A percentile compares a stretch with the other conserved stretches of the same genome.
These are phyloP conservation scores for Latrodectus hesperus DNA, from an alignment of 2,888 invertebrate genomes.

Conservation along the genomic window DNA sequence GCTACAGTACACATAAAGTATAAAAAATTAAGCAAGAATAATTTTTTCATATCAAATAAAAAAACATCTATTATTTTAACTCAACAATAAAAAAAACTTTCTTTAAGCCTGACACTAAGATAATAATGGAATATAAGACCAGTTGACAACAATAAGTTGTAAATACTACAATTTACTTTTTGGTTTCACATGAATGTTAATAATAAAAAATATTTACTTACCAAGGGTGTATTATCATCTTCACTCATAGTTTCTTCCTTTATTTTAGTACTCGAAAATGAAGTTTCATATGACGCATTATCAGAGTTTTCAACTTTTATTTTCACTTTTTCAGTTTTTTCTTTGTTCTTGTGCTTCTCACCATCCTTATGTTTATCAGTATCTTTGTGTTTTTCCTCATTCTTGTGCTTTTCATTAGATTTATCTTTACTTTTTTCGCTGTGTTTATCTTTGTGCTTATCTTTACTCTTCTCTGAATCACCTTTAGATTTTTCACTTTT, in stretches of 20 bases:
- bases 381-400: constrained; percentile 26
- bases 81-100: too few relatives aligned
- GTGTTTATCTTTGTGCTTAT: constrained; percentile 51
- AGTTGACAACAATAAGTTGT: background rate
- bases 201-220: constrained; percentile 75
- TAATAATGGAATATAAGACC: background rate
- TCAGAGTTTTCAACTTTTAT: background rate
- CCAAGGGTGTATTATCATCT: constrained; percentile 86
- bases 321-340: constrained; percentile 14
- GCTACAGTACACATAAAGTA: too few relatives aligned
- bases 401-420: constrained; percentile 21
- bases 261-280: background rate
- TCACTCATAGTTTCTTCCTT: constrained; percentile 77
- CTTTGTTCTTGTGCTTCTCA: constrained; percentile 22
- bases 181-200: too few relatives aligned
- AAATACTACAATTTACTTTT: background rate
- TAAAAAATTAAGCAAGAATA: too few relatives aligned
- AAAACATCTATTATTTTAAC: too few relatives aligned
- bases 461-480: constrained; percentile 37
- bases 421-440: constrained; percentile 39
- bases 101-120: too few relatives aligned
- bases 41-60: too few relatives aligned
- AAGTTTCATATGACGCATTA: background rate
- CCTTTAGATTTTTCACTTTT: constrained; percentile 50
- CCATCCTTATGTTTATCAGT: constrained; percentile 24